These are phyloP conservation scores for Cygnus buccinator DNA, from an alignment of 2,113 vertebrate genomes.

Conservation along the genomic window DNA sequence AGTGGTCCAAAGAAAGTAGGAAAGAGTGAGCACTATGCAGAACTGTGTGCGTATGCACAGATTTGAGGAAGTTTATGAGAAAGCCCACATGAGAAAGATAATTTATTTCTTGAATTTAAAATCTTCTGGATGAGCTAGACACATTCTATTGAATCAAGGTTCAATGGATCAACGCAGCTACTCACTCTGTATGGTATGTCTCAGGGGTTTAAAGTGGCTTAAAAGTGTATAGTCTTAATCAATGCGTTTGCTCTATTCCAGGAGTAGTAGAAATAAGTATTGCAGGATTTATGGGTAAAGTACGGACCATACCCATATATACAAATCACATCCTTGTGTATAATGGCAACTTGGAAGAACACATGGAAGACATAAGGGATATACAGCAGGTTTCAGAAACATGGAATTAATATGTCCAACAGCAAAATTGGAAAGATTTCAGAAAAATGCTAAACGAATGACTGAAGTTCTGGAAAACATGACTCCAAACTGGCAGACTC, in stretches of 20 bases:
- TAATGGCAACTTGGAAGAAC: neutral
- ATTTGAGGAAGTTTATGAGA: slow-evolving; percentile 3
- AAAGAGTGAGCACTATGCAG: neutral
- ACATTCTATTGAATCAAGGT: neutral
- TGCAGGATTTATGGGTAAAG: neutral
- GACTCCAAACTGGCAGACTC: neutral
- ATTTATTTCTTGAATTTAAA: neutral
- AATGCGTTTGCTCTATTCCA: neutral
- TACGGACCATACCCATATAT: neutral
- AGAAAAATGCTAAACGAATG: neutral
- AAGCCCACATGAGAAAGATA: neutral
- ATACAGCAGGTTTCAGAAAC: neutral
- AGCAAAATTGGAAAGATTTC: neutral
- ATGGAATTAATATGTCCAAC: neutral
- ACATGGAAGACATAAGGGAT: slow-evolving; percentile 28
- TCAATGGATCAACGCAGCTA: neutral
- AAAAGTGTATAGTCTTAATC: neutral
- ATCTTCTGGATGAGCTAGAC: neutral
- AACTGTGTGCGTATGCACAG: neutral
- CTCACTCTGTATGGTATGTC: neutral
- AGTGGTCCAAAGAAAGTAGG: neutral
- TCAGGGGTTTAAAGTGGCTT: neutral
- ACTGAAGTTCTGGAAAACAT: neutral
- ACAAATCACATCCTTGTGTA: slow-evolving; percentile 5
- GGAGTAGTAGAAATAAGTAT: neutral